Evolutionary conservation across 2,113 vertebrate species (phyloP), one percentile per base, ranked within the genome.

Genomic region (Pluvialis apricaria): DNA sequence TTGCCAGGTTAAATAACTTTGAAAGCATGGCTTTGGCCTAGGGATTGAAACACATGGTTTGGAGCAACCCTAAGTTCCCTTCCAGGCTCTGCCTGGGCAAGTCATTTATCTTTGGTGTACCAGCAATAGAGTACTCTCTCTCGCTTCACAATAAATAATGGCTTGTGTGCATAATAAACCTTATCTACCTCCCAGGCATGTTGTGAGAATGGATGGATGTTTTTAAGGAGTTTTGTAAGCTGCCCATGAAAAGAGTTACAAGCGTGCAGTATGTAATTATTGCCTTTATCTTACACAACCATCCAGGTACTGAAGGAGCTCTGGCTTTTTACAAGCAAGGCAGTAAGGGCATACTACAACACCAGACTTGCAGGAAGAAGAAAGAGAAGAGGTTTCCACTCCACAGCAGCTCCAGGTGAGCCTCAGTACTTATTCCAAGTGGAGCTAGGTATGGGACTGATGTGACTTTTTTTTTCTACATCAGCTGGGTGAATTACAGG

Each of bases 151-250:
- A 60, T 64, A 87, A 91, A 89, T 81, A 83, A 92, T 86, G 88
- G 38, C 44, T 92, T 94, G 34, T 83, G 44, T 86, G 51, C 52
- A 88, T 69, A 96, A 88, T 38, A 94, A 91, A 64, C 31, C 94
- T 88, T 83, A 86, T 68, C 69, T 80, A 36, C 83, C 93, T 86
- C 61, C 62, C 58, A 93, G 92, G 84, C 89, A 68, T 55, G 65
- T 49, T 86, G 70, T 89, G 72, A 95, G 86, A 90, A 92, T 68
- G 58, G 71, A 88, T 89, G 77, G 82, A 55, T 51, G 81, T 84
- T 96, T 92, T 83, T 62, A 96, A 88, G 87, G 57, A 92, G 89
- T 86, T 96, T 82, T 90, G 89, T 75, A 95, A 94, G 71, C 86
- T 76, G n/a, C 25, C 75, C 54, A 69, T 71, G 52, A 86, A 94